Conservation (phyloP, 1,140 invertebrate species). For the Ceratina australensis region DNA sequence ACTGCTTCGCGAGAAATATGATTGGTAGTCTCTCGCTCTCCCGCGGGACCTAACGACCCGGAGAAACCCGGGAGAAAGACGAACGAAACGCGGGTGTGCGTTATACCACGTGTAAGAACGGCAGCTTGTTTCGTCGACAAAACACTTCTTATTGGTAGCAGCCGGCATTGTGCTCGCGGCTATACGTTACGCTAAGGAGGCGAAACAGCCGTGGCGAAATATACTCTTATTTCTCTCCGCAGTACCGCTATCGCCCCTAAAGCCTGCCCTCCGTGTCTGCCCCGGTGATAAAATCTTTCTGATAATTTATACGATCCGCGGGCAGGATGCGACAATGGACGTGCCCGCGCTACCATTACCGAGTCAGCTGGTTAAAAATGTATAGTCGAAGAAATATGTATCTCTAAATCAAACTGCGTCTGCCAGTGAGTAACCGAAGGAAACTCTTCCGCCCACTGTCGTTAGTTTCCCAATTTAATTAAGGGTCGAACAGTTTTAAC, state of each 20-base stretch:
- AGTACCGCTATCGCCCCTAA: conserved; percentile 10
- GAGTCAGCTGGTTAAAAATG: too few relatives aligned
- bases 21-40: conserved; percentile 20
- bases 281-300: conserved; percentile 42
- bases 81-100: background rate
- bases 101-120: background rate
- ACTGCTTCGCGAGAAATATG: conserved; percentile 15
- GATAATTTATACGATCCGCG: conserved; percentile 45
- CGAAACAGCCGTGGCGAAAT: conserved; percentile 39
- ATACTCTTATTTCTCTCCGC: conserved; percentile 47
- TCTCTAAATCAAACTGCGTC: too few relatives aligned
- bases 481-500: too few relatives aligned
- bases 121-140: conserved; percentile 31
- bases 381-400: too few relatives aligned
- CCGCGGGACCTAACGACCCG: conserved; percentile 16
- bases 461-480: too few relatives aligned
- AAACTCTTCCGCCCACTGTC: too few relatives aligned
- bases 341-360: background rate
- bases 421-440: too few relatives aligned
- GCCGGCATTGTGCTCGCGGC: conserved; percentile 27
- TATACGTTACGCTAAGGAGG: conserved; percentile 43
- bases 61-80: background rate
- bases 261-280: background rate
- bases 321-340: conserved; percentile 31
- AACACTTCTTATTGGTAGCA: conserved; percentile 40